Percentiles rank a stretch among this genome's conserved stretches.
phyloP scores from a whole-genome alignment of 2,888 invertebrate species.

The Pyrgus malvae region DNA sequence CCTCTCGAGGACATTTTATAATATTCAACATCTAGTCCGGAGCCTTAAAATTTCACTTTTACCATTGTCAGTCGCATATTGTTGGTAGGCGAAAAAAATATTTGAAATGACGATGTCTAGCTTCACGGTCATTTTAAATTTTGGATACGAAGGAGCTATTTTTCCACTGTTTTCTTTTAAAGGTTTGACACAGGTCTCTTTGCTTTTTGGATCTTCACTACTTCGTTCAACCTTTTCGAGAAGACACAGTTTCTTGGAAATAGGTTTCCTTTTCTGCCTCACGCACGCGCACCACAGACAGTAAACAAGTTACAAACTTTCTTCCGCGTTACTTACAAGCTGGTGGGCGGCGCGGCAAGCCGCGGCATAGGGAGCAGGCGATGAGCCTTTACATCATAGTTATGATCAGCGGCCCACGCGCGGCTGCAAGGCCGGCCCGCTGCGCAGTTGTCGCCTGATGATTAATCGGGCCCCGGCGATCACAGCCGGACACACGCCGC shows the following conservation, averaged over 20 bases:
- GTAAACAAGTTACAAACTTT: constrained; percentile 26
- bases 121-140: too few relatives aligned
- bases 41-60: neutral
- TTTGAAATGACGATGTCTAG: neutral
- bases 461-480: constrained; percentile 68
- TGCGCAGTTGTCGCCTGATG: constrained; percentile 75
- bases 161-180: too few relatives aligned
- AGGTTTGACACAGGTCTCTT: too few relatives aligned
- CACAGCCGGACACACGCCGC: constrained; percentile 71
- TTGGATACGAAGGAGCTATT: too few relatives aligned
- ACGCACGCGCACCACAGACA: too few relatives aligned
- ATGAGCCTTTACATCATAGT: constrained; percentile 57
- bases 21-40: neutral
- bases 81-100: too few relatives aligned
- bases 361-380: constrained; percentile 42
- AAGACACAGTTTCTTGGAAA: too few relatives aligned
- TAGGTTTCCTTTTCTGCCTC: too few relatives aligned
- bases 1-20: neutral
- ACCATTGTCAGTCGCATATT: too few relatives aligned
- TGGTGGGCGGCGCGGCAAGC: constrained; percentile 28
- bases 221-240: too few relatives aligned
- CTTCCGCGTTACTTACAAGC: constrained; percentile 36
- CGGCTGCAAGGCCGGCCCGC: constrained; percentile 63
- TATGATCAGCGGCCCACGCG: constrained; percentile 74
- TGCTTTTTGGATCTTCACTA: too few relatives aligned